Evolutionary conservation across 2,113 vertebrate species (phyloP).

Genomic region (Nycticryphes semicollaris): DNA sequence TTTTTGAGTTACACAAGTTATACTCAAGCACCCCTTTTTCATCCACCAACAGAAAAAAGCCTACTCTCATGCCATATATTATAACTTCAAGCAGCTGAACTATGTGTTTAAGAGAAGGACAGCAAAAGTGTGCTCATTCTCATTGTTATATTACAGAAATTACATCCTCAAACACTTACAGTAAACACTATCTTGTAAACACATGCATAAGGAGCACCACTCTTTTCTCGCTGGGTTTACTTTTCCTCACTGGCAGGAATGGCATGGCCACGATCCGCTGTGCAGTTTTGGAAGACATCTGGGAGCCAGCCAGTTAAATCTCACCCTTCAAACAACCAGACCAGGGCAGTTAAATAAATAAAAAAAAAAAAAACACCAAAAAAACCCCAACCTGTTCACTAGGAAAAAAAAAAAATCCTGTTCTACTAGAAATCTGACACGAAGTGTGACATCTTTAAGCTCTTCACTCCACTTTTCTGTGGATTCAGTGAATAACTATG

Average conservation of each 20-base stretch:
- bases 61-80: not conserved
- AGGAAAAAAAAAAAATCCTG: no score
- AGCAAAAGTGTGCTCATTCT: not conserved
- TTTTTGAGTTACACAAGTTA: fast-evolving
- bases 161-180: not conserved
- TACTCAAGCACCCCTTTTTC: not conserved
- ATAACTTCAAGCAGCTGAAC: not conserved
- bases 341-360: not conserved
- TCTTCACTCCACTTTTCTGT: not conserved
- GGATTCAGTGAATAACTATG: not conserved
- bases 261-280: not conserved
- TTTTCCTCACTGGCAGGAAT: not conserved
- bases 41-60: not conserved
- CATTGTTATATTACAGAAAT: not conserved
- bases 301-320: not conserved
- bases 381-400: no score
- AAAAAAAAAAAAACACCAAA: not conserved
- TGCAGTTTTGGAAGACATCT: not conserved
- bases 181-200: not conserved
- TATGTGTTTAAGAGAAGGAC: not conserved
- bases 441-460: not conserved
- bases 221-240: not conserved
- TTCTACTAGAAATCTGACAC: no score
- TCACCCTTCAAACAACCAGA: not conserved
- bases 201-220: not conserved